Evolutionary conservation across 1,140 invertebrate genomes (phyloP), one percentile per base, ranked within the genome.

Genomic region (Bombyx mandarina): DNA sequence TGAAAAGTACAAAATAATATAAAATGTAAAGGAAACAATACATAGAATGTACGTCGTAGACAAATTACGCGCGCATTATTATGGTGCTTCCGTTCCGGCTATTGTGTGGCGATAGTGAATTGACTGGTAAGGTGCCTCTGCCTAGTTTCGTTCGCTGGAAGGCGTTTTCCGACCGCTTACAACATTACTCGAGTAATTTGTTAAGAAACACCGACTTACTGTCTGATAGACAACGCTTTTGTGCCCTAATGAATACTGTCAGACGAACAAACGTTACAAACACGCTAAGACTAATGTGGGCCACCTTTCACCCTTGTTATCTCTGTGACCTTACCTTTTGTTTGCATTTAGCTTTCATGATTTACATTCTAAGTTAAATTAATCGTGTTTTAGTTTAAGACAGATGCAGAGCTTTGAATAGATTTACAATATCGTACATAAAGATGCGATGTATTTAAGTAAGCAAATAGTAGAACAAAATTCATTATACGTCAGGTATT

Each of bases 181-280:
- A 56, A 62, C 68, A 74, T 78, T 71, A 73, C 70, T 64, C 50
- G 60, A 60, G 60, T 71, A 75, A 76, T 79, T 77, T 75, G 71
- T 72, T 72, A 70, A 75, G 60, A 56, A 69, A 67, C 69, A 70
- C 61, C 67, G 58, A 62, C 22, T 77, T 80, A 77, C 74, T 75
- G 72, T 68, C 72, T 71, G 75, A 82, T 82, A 77, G 79, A 76
- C 73, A 66, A 54, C 65, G 71, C 79, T 73, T 75, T 81, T 83
- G 80, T 82, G 70, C 61, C 68, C 66, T 77, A 79, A 82, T 82
- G 79, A 80, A 77, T 64, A 69, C 73, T 82, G 78, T 80, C 79
- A 77, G 75, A 71, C 47, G 67, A 77, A 80, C 78, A 76, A 80
- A 80, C 75, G 69, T 62, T 67, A 65, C 63, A 65, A 61, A 60